phyloP scores from a whole-genome alignment of 2,113 vertebrate species.

The rabbit (Oryctolagus cuniculus) region mOryCun1.1 NC_091445.1:57194501-57195000 shows the following conservation, averaged over 20 bases:
- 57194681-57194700: not conserved
- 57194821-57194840: not conserved
- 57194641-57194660: not conserved
- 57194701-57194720: not conserved
- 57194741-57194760: not conserved
- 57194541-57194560: not conserved
- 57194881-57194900: not conserved
- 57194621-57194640: slow-evolving; percentile 45
- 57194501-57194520: not conserved
- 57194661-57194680: slow-evolving; percentile 1
- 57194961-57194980: slow-evolving; percentile 46
- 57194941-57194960: slow-evolving; percentile 24
- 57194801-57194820: not conserved
- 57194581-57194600: slow-evolving; percentile 19
- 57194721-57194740: not conserved
- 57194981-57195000: not conserved
- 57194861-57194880: not conserved
- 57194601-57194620: not conserved
- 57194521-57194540: not conserved
- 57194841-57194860: slow-evolving; percentile 42
- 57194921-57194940: slow-evolving; percentile 27
- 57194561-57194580: not conserved
- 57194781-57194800: not conserved
- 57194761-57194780: slow-evolving; percentile 32
- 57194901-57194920: slow-evolving; percentile 4